Evolutionary conservation across 2,797 vertebrate species (phyloP).

Genomic region (Tolypeutes matacus): DNA sequence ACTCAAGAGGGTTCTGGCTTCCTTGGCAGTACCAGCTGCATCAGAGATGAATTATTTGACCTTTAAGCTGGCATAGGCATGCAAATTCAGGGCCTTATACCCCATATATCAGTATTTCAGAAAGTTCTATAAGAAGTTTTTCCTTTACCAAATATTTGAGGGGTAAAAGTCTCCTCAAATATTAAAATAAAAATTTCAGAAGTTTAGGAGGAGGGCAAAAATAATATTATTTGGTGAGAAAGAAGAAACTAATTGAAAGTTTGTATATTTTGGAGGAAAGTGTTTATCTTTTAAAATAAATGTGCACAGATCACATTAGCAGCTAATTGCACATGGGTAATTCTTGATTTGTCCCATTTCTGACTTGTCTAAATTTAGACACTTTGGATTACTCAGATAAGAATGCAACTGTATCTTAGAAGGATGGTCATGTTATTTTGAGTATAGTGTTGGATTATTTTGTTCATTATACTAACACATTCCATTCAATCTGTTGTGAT

Average conservation of each 20-base stretch:
- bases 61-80: neutral
- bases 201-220: neutral
- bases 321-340: neutral
- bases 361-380: conserved; percentile 70
- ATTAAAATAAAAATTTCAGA: conserved; percentile 37
- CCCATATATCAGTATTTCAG: neutral
- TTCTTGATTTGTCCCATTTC: conserved; percentile 36
- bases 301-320: conserved; percentile 43
- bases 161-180: conserved; percentile 51
- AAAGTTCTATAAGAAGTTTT: conserved; percentile 26
- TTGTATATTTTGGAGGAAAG: conserved; percentile 23
- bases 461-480: conserved; percentile 61
- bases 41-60: neutral
- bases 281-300: conserved; percentile 52
- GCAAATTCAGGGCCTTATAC: neutral
- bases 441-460: conserved; percentile 61
- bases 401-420: neutral
- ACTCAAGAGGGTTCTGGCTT: neutral
- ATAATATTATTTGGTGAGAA: conserved; percentile 2
- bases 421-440: conserved; percentile 70
- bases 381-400: conserved; percentile 69
- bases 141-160: conserved; percentile 45
- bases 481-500: conserved; percentile 2
- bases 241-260: conserved; percentile 37
- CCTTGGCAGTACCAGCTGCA: neutral